Evolutionary conservation across 2,113 vertebrate genomes (phyloP).

Genomic region (Istiophorus platypterus): DNA sequence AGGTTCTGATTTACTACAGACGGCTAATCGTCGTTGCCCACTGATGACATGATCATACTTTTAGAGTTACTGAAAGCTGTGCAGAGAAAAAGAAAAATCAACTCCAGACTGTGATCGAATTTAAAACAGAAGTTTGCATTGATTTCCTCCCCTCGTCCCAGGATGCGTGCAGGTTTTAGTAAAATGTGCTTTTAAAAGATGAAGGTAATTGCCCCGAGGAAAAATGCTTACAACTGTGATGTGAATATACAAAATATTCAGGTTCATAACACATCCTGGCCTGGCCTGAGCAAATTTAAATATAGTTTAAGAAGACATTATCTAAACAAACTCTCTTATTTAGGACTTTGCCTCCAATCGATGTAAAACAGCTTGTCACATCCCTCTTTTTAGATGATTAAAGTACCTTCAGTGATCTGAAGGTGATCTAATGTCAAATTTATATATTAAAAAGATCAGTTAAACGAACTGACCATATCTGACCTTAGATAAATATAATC

Average conservation of each 20-base stretch:
- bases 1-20: constrained; percentile 5
- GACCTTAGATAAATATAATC: background rate
- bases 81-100: background rate
- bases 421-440: too few relatives aligned
- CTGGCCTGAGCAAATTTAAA: background rate
- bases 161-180: background rate
- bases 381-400: background rate
- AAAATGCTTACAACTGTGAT: background rate
- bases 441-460: background rate
- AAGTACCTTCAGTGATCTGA: background rate
- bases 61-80: background rate
- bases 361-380: background rate
- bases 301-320: background rate
- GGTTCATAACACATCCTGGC: background rate
- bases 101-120: background rate
- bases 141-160: background rate
- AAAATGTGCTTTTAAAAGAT: background rate
- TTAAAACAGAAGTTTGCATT: background rate
- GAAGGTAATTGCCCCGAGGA: background rate
- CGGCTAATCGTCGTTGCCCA: background rate
- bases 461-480: constrained; percentile 14
- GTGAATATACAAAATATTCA: too few relatives aligned
- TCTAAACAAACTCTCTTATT: background rate
- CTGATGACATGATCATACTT: constrained; percentile 3
- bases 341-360: background rate